A percentile compares a stretch with the other conserved stretches of the same genome.
Conservation (phyloP, 37 sponge, comb jelly and placozoan genomes). For the Geodia barretti region DNA sequence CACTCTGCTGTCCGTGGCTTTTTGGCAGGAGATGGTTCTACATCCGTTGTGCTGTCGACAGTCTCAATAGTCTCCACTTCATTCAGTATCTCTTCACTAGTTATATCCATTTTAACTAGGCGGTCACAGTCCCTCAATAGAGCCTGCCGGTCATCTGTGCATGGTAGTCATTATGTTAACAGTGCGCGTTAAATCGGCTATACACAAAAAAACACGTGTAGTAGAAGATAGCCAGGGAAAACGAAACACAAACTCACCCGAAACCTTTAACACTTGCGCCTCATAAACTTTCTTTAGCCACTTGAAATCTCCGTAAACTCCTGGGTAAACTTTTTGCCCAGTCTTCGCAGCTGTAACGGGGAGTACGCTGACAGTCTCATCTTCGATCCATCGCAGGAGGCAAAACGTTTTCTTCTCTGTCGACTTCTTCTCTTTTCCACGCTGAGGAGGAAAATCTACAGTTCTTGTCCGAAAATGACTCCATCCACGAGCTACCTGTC, state of each 20-base stretch:
- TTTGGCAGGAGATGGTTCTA: neutral
- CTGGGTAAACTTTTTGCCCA: neutral
- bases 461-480: too few relatives aligned
- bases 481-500: too few relatives aligned
- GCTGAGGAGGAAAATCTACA: too few relatives aligned
- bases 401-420: neutral
- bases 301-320: constrained; percentile 2
- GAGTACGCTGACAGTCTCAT: constrained; percentile 5
- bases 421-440: neutral
- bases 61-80: neutral
- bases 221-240: too few relatives aligned
- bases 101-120: neutral
- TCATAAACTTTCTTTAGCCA: constrained; percentile 17
- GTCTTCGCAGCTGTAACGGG: neutral
- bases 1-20: neutral
- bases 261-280: constrained; percentile 13
- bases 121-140: neutral
- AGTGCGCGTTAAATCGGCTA: neutral
- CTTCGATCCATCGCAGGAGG: constrained; percentile 18
- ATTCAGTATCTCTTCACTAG: neutral
- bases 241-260: too few relatives aligned
- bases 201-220: too few relatives aligned
- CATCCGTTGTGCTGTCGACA: neutral
- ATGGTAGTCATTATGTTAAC: neutral
- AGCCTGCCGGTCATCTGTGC: neutral